Base-by-base conservation (phyloP, 2,888 invertebrate genomes). In the Lepas anatifera region DNA sequence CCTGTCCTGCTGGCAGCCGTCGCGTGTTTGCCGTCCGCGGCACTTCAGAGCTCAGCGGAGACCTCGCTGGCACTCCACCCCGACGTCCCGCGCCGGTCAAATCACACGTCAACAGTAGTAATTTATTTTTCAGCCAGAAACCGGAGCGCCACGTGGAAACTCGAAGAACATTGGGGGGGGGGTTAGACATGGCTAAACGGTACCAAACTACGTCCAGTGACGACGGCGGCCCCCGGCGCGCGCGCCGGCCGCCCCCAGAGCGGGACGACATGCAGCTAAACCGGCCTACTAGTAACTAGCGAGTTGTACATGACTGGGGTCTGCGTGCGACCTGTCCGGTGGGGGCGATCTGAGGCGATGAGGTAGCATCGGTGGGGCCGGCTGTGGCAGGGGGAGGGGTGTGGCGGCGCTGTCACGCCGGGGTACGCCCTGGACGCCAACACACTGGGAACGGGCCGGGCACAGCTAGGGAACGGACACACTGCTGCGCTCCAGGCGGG, bases 51-150 rank as follows among this genome's bases (percentile, higher is more conserved):
- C n/a, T n/a, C n/a, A n/a, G n/a, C n/a, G n/a, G n/a, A n/a, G n/a
- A n/a, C n/a, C n/a, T 3, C 22, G n/a, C 18, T n/a, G 46, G 6
- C 10, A 7, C n/a, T n/a, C 22, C 18, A 18, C 18, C 46, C 3
- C n/a, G 18, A 13, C 46, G 46, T 7, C 46, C 46, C 46, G 22
- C 46, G 8, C 2, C 46, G 18, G 46, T 7, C 22, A 18, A 2
- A 50, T 25, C 29, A 13, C 29, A 4, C 35, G 1, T 58, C 58
- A 58, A 58, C 58, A 32, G 58, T 58, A 58, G 35, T 58, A 58
- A 58, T 58, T 58, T 58, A 58, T 58, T 58, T 22, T 35, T 35
- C 58, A 58, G 58, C 13, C 58, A 58, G 58, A 58, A 58, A 58
- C 58, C 58, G n/a, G 58, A 32, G 58, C 58, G 32, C 58, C 58